Percentiles rank a stretch among this genome's conserved stretches.
Evolutionary conservation across 2,113 vertebrate species (phyloP).

Genomic region (Entomyzon cyanotis): DNA sequence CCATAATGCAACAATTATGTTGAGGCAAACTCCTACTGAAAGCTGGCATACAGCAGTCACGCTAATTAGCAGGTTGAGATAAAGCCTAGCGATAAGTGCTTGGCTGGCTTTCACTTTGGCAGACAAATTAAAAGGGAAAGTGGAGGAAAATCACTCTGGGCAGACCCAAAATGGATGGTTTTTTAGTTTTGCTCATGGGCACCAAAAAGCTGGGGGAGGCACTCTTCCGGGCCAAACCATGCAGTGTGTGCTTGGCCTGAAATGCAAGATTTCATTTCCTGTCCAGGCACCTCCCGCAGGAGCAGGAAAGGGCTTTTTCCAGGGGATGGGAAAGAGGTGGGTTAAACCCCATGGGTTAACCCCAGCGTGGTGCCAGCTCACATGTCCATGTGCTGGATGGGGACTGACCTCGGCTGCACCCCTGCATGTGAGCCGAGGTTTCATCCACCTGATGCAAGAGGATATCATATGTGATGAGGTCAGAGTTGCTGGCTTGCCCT

Average conservation of each 20-base stretch:
- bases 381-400: rapidly evolving
- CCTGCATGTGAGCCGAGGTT: neutral
- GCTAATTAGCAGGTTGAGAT: slow-evolving; percentile 54
- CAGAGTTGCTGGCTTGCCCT: neutral
- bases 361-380: neutral
- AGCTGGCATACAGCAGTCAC: neutral
- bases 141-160: slow-evolving; percentile 37
- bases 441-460: neutral
- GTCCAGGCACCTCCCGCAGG: neutral
- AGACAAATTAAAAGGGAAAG: slow-evolving; percentile 47
- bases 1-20: slow-evolving; percentile 19
- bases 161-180: slow-evolving; percentile 7
- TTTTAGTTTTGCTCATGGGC: neutral
- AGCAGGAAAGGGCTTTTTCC: neutral
- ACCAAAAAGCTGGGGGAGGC: neutral
- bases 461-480: neutral
- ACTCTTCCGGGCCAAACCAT: neutral
- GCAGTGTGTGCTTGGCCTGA: neutral
- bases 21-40: slow-evolving; percentile 34
- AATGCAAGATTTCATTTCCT: neutral
- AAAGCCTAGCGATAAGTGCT: slow-evolving; percentile 39
- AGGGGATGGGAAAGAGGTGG: neutral
- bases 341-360: neutral
- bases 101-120: slow-evolving; percentile 39
- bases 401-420: neutral